Evolutionary conservation across 2,797 vertebrate species (phyloP).

Genomic region (Hydrolagus colliei): DNA sequence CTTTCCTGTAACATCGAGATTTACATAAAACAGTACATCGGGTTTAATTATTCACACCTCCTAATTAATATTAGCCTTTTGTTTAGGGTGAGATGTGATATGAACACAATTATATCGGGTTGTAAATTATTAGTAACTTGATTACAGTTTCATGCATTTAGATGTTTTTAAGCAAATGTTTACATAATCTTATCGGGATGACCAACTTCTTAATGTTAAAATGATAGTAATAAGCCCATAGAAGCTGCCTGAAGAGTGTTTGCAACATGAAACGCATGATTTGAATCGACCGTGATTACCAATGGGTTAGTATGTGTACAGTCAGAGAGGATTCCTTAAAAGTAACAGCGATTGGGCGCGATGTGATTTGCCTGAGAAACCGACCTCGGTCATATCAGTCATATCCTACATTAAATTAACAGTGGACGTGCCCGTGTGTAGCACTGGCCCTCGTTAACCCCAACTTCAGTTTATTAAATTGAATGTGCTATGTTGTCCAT

Average conservation of each 20-base stretch:
- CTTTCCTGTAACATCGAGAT: not conserved
- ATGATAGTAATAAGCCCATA: too few relatives aligned
- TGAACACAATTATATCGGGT: not conserved
- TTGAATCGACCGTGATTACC: too few relatives aligned
- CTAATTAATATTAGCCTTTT: not conserved
- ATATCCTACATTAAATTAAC: too few relatives aligned
- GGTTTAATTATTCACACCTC: not conserved
- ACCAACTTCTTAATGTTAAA: not conserved
- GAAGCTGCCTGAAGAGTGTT: too few relatives aligned
- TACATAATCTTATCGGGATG: not conserved
- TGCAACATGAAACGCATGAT: too few relatives aligned
- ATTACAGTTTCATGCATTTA: not conserved
- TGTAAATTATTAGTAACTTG: conserved; percentile 6
- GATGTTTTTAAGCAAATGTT: not conserved
- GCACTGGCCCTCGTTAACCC: not conserved
- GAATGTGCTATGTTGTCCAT: not conserved
- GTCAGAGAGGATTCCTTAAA: not conserved
- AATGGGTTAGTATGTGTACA: too few relatives aligned
- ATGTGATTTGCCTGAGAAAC: not conserved
- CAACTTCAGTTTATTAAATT: conserved; percentile 17
- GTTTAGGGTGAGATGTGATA: not conserved
- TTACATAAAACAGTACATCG: not conserved
- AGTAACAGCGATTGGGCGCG: not conserved
- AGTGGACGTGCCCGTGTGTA: not conserved
- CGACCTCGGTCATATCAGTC: not conserved